Evolutionary conservation across 2,888 invertebrate species (phyloP).

Genomic region (Isoperla grammatica): DNA sequence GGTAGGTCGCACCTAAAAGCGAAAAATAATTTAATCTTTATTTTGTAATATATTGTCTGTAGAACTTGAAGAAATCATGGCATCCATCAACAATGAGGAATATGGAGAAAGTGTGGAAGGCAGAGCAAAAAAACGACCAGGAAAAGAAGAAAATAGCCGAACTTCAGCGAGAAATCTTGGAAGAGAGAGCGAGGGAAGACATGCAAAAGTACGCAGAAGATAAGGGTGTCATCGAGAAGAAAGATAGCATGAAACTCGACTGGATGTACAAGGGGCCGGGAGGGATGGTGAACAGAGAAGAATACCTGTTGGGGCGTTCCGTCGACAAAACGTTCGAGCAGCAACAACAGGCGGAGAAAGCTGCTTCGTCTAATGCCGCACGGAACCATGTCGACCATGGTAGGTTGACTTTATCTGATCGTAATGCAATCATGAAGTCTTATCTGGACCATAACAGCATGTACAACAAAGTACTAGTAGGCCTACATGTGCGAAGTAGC

Average conservation of each 20-base stretch:
- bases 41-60: conserved; percentile 18
- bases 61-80: conserved; percentile 78
- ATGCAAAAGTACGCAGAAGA: conserved; percentile 56
- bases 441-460: too few species aligned
- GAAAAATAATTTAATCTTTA: too few species aligned
- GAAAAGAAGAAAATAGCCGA: conserved; percentile 63
- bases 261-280: conserved; percentile 80
- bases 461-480: too few species aligned
- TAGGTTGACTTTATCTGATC: conserved; percentile 27
- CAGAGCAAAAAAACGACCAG: conserved; percentile 64
- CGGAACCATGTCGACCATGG: conserved; percentile 63
- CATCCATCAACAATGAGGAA: conserved; percentile 72
- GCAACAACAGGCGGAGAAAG: conserved; percentile 36
- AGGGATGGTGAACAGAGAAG: conserved; percentile 67
- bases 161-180: conserved; percentile 59
- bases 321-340: conserved; percentile 76
- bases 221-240: conserved; percentile 44
- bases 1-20: too few species aligned
- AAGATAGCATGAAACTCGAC: conserved; percentile 54
- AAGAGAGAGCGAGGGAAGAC: conserved; percentile 60
- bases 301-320: conserved; percentile 78
- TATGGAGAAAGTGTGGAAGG: conserved; percentile 73
- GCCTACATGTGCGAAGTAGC: too few species aligned
- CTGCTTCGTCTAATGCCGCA: conserved; percentile 8
- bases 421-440: too few species aligned